phyloP scores from a whole-genome alignment of 2,797 vertebrate genomes.

The Pygocentrus nattereri region DNA sequence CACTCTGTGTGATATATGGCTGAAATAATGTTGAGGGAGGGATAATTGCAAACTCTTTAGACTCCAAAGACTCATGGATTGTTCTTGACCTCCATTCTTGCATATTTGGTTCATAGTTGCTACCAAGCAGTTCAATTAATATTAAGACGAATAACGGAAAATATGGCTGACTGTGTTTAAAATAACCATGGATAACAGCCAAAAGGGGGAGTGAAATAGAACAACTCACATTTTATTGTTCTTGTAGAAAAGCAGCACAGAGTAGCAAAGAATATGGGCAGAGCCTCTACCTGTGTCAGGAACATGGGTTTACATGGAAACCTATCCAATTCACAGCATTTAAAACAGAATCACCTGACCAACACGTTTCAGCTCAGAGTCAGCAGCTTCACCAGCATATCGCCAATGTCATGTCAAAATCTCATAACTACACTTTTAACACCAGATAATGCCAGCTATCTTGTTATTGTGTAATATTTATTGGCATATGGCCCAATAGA shows the following conservation, averaged over 20 bases:
- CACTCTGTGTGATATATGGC: conserved; percentile 4
- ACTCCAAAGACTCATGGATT: neutral
- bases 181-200: neutral
- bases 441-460: no score
- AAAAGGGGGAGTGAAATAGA: neutral
- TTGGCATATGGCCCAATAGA: no score
- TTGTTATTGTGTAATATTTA: no score
- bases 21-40: neutral
- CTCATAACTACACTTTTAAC: no score
- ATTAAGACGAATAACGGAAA: neutral
- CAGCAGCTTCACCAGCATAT: no score
- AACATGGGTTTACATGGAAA: no score
- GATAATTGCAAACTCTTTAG: neutral
- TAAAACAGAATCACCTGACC: no score
- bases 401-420: no score
- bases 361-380: no score
- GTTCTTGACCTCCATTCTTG: neutral
- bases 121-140: neutral
- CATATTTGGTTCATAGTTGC: neutral
- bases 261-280: neutral
- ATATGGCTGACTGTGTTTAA: neutral
- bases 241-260: neutral
- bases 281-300: no score
- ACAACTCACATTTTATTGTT: neutral
- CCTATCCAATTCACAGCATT: no score